Base-by-base conservation (phyloP, 2,888 invertebrate genomes). In the Sinelater perroti region DNA sequence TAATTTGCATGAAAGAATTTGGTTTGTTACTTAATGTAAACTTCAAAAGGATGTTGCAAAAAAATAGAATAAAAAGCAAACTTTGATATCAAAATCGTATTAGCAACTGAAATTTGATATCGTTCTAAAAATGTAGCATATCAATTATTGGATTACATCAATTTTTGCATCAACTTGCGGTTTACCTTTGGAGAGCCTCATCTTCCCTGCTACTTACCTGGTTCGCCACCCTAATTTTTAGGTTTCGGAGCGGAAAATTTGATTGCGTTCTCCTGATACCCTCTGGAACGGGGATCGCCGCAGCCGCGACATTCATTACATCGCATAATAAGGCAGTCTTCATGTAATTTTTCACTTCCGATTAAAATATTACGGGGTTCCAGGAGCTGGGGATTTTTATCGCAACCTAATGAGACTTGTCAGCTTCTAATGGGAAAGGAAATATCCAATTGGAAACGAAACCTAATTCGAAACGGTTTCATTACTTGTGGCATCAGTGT, bases 331-430 rank as follows among this genome's bases (percentile, higher is more conserved):
- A 20, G 10, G 11, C 18, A 38, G 11, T 11, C 21, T 38, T 38
- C 18, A 17, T 36, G 36, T 36, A 36, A 35, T 35, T 38, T 38
- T 38, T 36, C 36, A 10, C 38, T 6, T 38, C 38, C 21, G 38
- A 38, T 38, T 38, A 38, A 38, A 38, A 38, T 38, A 38, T 38
- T 38, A 38, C 38, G 21, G 18, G 10, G 13, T 16, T 10, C 14
- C 6, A 13, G 13, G 16, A 40, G 13, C 40, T 13, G 1, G 40
- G 26, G 26, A 11, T 11, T 40, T 24, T 40, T 40, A 40, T 40
- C 26, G 26, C n/a, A 8, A 14, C 40, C 8, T 7, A 24, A 24
- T 24, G 13, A 13, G 40, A 21, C 24, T 24, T 21, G 14, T 40
- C 14, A 40, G 40, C 21, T 40, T 24, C 14, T 24, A 24, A 20